Conservation (phyloP, 2,797 vertebrate genomes). For the Chanos chanos region DNA sequence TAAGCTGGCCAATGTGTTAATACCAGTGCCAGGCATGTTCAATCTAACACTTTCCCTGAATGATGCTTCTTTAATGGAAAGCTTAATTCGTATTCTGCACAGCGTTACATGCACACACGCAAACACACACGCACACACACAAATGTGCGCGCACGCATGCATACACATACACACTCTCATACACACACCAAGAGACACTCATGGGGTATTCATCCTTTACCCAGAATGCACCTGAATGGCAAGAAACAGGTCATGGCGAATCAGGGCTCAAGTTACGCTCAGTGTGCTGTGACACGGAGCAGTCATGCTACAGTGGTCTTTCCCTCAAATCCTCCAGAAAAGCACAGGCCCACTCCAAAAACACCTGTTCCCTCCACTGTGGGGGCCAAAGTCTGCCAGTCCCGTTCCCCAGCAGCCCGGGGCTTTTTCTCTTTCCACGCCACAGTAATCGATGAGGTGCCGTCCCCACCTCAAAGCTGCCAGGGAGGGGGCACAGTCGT, state of each 20-base stretch:
- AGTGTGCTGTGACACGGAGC: conserved; percentile 2
- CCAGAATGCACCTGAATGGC: conserved; percentile 17
- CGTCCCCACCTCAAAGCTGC: no score
- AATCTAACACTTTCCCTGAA: not conserved
- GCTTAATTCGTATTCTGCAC: conserved; percentile 6
- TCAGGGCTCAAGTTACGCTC: conserved; percentile 28
- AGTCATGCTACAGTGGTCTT: conserved; percentile 8
- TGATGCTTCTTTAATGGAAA: not conserved
- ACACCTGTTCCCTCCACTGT: conserved; percentile 21
- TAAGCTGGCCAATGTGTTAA: not conserved
- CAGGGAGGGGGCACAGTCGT: not conserved
- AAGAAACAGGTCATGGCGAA: conserved; percentile 21
- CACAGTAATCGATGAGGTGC: no score
- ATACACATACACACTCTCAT: conserved; percentile 4
- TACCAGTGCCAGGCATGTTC: not conserved
- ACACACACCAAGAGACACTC: not conserved
- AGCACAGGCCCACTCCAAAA: not conserved
- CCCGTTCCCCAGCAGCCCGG: conserved; percentile 17
- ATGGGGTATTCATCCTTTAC: not conserved
- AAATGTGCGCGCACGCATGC: no score
- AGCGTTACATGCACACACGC: not conserved
- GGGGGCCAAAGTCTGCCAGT: not conserved
- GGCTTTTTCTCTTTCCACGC: no score
- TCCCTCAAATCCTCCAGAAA: conserved; percentile 10
- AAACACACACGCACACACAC: not conserved